Evolutionary conservation across 2,113 vertebrate species (phyloP), one percentile per base, ranked within the genome.

Genomic region (Corydoras sp.): DNA sequence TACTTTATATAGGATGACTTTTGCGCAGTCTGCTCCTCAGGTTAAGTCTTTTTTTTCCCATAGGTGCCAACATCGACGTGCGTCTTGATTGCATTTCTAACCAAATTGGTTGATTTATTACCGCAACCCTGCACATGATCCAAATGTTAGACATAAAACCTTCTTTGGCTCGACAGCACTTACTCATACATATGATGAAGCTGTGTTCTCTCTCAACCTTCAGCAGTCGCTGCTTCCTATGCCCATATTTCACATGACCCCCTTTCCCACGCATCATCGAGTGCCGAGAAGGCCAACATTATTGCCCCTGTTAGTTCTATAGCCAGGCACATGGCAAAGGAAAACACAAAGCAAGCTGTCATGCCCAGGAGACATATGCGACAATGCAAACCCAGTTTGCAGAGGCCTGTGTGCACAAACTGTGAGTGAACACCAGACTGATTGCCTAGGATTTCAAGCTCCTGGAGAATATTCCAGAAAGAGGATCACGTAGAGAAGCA

Each of bases 291-390:
- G 60, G 14, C 59, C 66, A 32, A 49, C 68, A 51, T 13, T 65
- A 71, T 62, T 24, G 65, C 43, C 60, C 65, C 68, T 67, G 74
- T 74, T 76, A 76, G 71, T 51, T 6, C 18, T 58, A 63, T 68
- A 68, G 77, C 24, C 48, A 76, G 54, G 75, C 70, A 58, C 80
- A 54, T 10, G 10, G 51, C 51, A 53, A 77, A 59, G 79, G 78
- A 76, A 78, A 77, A 58, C 32, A 51, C 74, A 62, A 78, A 85
- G 81, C 81, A 79, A 79, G 76, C 84, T 68, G 59, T 70, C 71
- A 65, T 78, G 75, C 83, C 78, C 65, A 66, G 69, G 74, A 76
- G 88, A 85, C 65, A 68, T 62, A 71, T 72, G 67, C 53, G 67
- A 64, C 49, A 43, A 48, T 10, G 51, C 8, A n/a, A 58, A 58